Percentiles rank a stretch among this genome's conserved stretches.
Evolutionary conservation across 2,113 vertebrate species (phyloP).

Genomic region (Ophiodon elongatus): DNA sequence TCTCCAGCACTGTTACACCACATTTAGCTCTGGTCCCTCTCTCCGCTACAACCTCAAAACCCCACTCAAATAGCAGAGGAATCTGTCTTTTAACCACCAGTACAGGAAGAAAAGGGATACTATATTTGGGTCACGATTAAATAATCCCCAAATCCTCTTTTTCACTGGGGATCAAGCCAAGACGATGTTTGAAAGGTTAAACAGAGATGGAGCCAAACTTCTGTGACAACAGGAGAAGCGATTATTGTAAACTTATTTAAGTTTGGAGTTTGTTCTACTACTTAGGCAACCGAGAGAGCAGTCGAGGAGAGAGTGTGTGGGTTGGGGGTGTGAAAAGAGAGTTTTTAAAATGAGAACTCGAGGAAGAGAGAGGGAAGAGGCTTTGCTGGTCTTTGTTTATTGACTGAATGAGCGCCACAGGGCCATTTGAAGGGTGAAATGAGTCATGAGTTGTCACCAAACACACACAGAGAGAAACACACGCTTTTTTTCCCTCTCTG

Average conservation of each 20-base stretch:
- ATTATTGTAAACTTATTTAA: constrained; percentile 58
- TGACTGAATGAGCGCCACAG: constrained; percentile 62
- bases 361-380: constrained; percentile 35
- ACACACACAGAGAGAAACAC: constrained; percentile 42
- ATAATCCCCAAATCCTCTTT: constrained; percentile 79
- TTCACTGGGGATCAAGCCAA: constrained; percentile 64
- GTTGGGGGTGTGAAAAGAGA: constrained; percentile 48
- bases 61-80: constrained; percentile 43
- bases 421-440: constrained; percentile 71
- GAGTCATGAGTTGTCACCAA: constrained; percentile 72
- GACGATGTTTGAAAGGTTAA: constrained; percentile 71
- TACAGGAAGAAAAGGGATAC: constrained; percentile 38
- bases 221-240: constrained; percentile 57
- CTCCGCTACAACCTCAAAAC: constrained; percentile 63
- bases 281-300: not conserved
- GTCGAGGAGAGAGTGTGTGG: not conserved
- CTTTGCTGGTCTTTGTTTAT: constrained; percentile 72
- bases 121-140: constrained; percentile 77
- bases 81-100: constrained; percentile 69
- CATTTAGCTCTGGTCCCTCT: constrained; percentile 58
- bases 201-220: constrained; percentile 66
- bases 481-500: constrained; percentile 18
- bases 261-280: constrained; percentile 37
- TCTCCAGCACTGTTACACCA: constrained; percentile 49
- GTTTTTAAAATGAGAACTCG: constrained; percentile 38